Evolutionary conservation across 2,113 vertebrate species (phyloP), one percentile per base, ranked within the genome.

Genomic region (Megaceryle torquata): DNA sequence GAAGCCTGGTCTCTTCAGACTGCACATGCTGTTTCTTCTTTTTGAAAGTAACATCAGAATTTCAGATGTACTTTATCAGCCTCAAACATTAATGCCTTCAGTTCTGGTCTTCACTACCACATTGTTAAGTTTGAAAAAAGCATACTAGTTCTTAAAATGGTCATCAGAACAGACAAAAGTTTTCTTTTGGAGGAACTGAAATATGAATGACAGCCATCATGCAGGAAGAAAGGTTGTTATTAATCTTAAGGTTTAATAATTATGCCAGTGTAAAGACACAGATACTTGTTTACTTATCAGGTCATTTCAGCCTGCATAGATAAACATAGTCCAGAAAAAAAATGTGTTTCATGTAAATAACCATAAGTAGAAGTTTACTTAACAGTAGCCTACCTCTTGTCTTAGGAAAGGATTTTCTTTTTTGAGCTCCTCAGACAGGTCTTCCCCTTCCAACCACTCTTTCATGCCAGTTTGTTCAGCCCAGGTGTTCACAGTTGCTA

Each of bases 391-490:
- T 95, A 99, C 99, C 99, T 99, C 99, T 98, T 99, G 99, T 64
- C 99, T 98, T 54, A 99, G 96, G 92, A 99, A 99, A 83, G 99
- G 99, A 76, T 99, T 99, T 96, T 99, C 99, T 57, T 98, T 99
- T 97, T 98, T 99, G 78, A 99, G 98, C 89, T 99, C 99, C 78
- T 99, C 99, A n/a, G 99, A 99, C 50, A 99, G 91, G 70, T 99
- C 99, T 79, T 99, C 99, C 64, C 99, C 99, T 88, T 99, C 99
- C 60, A 99, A 91, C 99, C 99, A 99, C 35, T 99, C 99, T 95
- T 99, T 99, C 99, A 99, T 99, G 33, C 99, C 99, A 3, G 99
- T 99, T 94, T 99, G 99, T 82, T 99, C 99, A 80, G 99, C 98
- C 99, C 99, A 99, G 20, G 98, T 93, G 85, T 99, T 99, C 81